Base-by-base conservation (phyloP, 2,888 invertebrate species). In the Campoplex nolae region DNA sequence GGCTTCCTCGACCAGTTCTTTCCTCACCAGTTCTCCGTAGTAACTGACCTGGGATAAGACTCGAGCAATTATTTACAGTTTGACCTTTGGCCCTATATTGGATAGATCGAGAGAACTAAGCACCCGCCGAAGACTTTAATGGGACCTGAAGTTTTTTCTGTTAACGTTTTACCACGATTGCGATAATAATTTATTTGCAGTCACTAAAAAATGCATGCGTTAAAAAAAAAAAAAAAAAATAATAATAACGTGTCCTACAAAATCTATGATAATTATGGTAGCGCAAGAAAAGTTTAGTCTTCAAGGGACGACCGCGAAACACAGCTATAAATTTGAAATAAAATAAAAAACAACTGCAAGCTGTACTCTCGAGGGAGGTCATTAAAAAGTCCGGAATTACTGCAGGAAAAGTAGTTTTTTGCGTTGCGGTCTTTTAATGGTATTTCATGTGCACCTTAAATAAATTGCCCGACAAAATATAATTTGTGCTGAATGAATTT, bases 341-440 rank as follows among this genome's bases (percentile, higher is more conserved):
- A 32, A 62, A 62, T 16, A 62, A 9, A 32, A 0, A 13, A 16
- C 1, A 16, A 32, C 16, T 32, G 62, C 62, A 32, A 62, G 16
- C 51, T 51, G 32, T 62, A 32, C 62, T 16, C 32, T 16, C 32
- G 32, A 62, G 62, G 32, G 16, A 1, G 32, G 28, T 62, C 13
- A 62, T 62, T 62, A 62, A 62, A 62, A 62, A 62, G 62, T 62
- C 32, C 62, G 4, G 32, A 62, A 62, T 62, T 62, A 32, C 32
- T 62, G 28, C 58, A 62, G 13, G 16, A 62, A 7, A 32, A 62
- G 62, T 62, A 28, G 28, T 58, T 58, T 58, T 62, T 32, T 0
- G 6, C 16, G 62, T 62, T 62, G 6, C 32, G 11, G 62, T 16
- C 32, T 62, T 32, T 62, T 62, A 62, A 62, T 32, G 62, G 32